Base-by-base conservation (phyloP, 2,888 invertebrate genomes). In the Nemotelus pantherinus region DNA sequence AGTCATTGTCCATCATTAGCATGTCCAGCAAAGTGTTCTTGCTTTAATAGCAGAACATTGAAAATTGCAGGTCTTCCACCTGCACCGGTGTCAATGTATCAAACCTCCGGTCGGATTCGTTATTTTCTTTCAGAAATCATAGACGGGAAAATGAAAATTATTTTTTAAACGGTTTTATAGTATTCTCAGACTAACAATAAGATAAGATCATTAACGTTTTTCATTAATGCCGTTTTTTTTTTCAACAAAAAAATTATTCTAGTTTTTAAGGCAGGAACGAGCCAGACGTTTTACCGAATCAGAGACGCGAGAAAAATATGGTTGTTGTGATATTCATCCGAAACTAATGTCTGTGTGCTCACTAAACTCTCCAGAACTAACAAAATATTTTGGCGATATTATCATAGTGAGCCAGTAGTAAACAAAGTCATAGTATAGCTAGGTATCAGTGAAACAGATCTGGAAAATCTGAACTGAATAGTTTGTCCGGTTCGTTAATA, bases 401-500 rank as follows among this genome's bases (percentile, higher is more conserved):
- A 44, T 44, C 44, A 41, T 48, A 39, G 5, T n/a, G 25, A 71
- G 55, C 71, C 57, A 43, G 71, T 53, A 57, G 71, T 71, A 71
- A 71, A 71, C 71, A 71, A 39, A 71, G 71, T 71, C 71, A 71
- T n/a, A 41, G 43, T 57, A 25, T 57, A 55, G 71, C 55, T 71
- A 53, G 5, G 43, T 44, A 71, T 71, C 71, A 5, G 5, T 6
- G 44, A 43, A 71, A 71, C 55, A 71, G 44, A 71, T 68, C 68
- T 55, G 50, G 45, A 77, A 75, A 77, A 68, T 77, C 50, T 75
- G 67, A 75, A 67, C 67, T 67, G 74, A 75, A 48, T 58, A 43
- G 74, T 77, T 77, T 77, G 77, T 77, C 77, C 77, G 77, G 77
- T 77, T 77, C 77, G 77, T 77, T 77, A 77, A 74, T 77, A 60